phyloP scores from a whole-genome alignment of 2,888 invertebrate genomes.

The Ametastegia equiseti region DNA sequence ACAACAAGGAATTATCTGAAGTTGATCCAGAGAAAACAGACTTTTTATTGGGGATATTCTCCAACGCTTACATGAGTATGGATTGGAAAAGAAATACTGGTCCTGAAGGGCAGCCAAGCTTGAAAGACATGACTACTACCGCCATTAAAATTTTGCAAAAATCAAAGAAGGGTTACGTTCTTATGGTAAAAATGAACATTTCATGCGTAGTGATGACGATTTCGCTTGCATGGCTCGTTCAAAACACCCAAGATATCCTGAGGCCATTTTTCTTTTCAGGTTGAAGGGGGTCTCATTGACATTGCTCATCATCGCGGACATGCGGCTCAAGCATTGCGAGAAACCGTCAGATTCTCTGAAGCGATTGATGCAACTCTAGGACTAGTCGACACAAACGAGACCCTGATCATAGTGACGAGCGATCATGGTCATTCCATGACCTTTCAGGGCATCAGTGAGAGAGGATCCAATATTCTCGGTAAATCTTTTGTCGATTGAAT shows the following conservation, averaged over 20 bases:
- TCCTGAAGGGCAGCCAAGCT: conserved; percentile 85
- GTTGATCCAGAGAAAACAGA: conserved; percentile 82
- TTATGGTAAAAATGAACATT: conserved; percentile 80
- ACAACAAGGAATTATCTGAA: conserved; percentile 81
- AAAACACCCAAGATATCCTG: neutral
- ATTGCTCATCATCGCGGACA: conserved; percentile 91
- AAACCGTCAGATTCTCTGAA: conserved; percentile 87
- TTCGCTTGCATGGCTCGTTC: neutral
- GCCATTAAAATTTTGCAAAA: conserved; percentile 86
- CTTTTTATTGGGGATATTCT: conserved; percentile 90
- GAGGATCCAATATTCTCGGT: conserved; percentile 86
- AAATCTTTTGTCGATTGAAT: conserved; percentile 53
- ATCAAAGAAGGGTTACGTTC: conserved; percentile 83
- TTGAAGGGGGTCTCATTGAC: conserved; percentile 93
- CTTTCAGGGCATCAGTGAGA: conserved; percentile 87
- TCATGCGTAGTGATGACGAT: neutral
- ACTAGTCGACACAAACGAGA: conserved; percentile 81
- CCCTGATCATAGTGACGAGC: conserved; percentile 90
- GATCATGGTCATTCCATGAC: conserved; percentile 90
- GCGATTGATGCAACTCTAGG: conserved; percentile 84
- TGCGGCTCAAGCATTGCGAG: conserved; percentile 87
- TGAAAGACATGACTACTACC: conserved; percentile 87
- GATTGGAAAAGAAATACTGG: conserved; percentile 84
- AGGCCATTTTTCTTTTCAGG: conserved; percentile 74
- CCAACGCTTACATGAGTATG: conserved; percentile 87